Evolutionary conservation across 2,113 vertebrate species (phyloP).

Genomic region (Dasyornis broadbenti): DNA sequence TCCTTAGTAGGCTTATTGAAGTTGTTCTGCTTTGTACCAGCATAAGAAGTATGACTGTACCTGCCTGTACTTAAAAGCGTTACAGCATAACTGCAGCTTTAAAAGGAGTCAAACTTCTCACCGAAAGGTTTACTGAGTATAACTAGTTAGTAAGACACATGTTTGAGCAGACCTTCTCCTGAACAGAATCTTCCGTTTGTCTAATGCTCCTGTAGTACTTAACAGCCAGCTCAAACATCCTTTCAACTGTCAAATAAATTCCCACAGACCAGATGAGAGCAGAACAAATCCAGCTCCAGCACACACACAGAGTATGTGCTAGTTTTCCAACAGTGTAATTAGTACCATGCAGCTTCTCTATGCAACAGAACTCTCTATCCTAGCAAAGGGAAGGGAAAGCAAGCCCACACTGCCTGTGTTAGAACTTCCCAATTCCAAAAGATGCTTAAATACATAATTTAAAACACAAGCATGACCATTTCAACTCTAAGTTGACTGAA

Average conservation of each 20-base stretch:
- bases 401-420: neutral
- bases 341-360: neutral
- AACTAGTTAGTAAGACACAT: neutral
- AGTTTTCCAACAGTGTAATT: neutral
- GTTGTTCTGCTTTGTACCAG: neutral
- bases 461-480: neutral
- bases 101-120: neutral
- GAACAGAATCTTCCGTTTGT: neutral
- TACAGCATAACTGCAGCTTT: neutral
- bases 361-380: neutral
- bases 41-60: neutral
- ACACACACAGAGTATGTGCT: neutral
- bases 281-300: neutral
- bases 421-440: neutral
- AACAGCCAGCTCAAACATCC: neutral
- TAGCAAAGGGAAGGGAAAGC: neutral
- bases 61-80: neutral
- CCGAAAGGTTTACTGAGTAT: neutral
- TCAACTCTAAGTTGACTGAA: neutral
- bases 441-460: neutral
- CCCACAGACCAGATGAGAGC: conserved; percentile 11
- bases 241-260: neutral
- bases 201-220: neutral
- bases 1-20: neutral
- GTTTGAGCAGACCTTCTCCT: neutral